A percentile compares a stretch with the other conserved stretches of the same genome.
Conservation (phyloP, 2,113 vertebrate species). For the Poecile atricapillus region DNA sequence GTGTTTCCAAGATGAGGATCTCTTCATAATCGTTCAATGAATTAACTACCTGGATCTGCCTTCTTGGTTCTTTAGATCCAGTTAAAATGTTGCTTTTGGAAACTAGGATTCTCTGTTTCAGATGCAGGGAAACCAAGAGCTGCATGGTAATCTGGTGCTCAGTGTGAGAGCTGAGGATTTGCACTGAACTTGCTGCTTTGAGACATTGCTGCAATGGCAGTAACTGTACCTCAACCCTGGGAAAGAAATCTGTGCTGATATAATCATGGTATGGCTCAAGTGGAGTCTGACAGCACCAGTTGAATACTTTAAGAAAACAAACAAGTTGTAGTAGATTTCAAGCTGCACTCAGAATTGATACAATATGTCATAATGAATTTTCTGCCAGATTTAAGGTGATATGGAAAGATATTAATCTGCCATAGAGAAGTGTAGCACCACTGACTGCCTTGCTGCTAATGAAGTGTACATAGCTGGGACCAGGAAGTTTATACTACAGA, state of each 20-base stretch:
- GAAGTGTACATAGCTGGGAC: neutral
- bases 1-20: neutral
- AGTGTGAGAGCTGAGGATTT: neutral
- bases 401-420: neutral
- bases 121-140: neutral
- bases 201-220: neutral
- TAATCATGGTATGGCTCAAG: neutral
- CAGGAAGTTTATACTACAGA: neutral
- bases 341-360: neutral
- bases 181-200: neutral
- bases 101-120: neutral
- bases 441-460: neutral
- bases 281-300: neutral
- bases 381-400: constrained; percentile 11
- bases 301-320: constrained; percentile 3
- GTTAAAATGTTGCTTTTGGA: neutral
- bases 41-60: neutral
- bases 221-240: neutral
- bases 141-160: neutral
- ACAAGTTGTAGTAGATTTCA: neutral
- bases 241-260: neutral
- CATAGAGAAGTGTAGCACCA: neutral
- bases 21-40: neutral
- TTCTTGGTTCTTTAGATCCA: neutral
- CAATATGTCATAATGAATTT: constrained; percentile 10